These are phyloP conservation scores for Drepana arcuata DNA, from an alignment of 1,140 invertebrate species.

Conservation along the genomic window DNA sequence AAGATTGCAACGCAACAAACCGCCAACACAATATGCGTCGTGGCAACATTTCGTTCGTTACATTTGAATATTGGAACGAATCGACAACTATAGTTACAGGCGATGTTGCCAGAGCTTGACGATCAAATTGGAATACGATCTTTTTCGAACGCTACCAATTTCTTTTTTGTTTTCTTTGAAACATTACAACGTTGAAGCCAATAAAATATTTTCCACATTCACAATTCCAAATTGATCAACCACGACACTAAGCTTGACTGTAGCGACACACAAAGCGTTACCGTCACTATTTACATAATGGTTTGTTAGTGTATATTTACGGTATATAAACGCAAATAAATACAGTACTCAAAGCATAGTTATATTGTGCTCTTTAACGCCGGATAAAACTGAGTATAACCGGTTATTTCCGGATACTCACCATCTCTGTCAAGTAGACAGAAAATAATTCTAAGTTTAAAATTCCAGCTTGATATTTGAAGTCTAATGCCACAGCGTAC, in stretches of 20 bases:
- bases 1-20: slow-evolving; percentile 48
- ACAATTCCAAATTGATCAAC: slow-evolving; percentile 68
- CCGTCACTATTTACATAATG: slow-evolving; percentile 30
- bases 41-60: slow-evolving; percentile 56
- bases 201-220: slow-evolving; percentile 46
- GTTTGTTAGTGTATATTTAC: slow-evolving; percentile 67
- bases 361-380: slow-evolving; percentile 19
- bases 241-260: slow-evolving; percentile 30
- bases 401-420: too few relatives aligned
- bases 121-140: slow-evolving; percentile 64
- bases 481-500: too few relatives aligned
- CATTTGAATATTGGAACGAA: too few relatives aligned
- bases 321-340: slow-evolving; percentile 24
- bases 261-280: slow-evolving; percentile 56
- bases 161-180: too few relatives aligned
- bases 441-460: too few relatives aligned
- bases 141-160: too few relatives aligned
- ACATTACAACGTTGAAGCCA: slow-evolving; percentile 54
- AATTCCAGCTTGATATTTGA: too few relatives aligned
- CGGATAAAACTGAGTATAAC: too few relatives aligned
- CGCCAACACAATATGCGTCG: slow-evolving; percentile 27
- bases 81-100: neutral
- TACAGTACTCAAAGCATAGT: slow-evolving; percentile 8
- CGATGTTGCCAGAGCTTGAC: slow-evolving; percentile 54
- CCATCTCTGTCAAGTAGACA: too few relatives aligned